Percentiles rank a stretch among this genome's conserved stretches.
Evolutionary conservation across 2,797 vertebrate genomes (phyloP).

Genomic region (Trichosurus vulpecula): DNA sequence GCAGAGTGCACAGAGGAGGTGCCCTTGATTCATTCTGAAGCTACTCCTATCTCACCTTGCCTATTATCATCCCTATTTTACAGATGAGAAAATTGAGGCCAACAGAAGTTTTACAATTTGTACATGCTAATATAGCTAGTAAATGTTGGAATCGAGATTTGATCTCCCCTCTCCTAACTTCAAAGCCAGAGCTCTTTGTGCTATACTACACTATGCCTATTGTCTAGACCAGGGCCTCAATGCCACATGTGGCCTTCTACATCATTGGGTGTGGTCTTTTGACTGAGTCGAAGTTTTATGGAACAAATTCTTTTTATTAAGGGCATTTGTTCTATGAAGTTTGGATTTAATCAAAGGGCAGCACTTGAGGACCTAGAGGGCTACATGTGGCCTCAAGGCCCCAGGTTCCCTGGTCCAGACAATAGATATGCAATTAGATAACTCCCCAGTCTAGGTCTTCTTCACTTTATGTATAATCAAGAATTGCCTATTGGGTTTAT

Average conservation of each 20-base stretch:
- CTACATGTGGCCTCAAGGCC: too few relatives aligned
- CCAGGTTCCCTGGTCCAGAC: background rate
- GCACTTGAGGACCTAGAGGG: too few relatives aligned
- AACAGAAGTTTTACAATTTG: background rate
- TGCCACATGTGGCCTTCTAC: too few relatives aligned
- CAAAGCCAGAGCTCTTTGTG: conserved; percentile 9
- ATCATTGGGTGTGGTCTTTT: too few relatives aligned
- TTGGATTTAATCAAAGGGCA: too few relatives aligned
- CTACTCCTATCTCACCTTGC: background rate
- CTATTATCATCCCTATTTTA: background rate
- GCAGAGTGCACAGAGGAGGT: background rate
- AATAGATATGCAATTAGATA: background rate
- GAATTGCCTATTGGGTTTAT: background rate
- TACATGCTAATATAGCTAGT: background rate
- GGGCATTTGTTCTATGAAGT: too few relatives aligned
- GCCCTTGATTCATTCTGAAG: too few relatives aligned
- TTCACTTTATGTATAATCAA: background rate
- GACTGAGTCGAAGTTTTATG: too few relatives aligned
- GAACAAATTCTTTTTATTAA: too few relatives aligned
- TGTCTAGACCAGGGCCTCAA: background rate
- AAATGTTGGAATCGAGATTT: background rate
- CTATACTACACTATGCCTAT: background rate
- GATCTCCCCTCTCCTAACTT: background rate
- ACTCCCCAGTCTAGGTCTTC: too few relatives aligned
- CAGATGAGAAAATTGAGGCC: background rate